phyloP scores from a whole-genome alignment of 2,113 vertebrate genomes.

The Trogon melanurus region DNA sequence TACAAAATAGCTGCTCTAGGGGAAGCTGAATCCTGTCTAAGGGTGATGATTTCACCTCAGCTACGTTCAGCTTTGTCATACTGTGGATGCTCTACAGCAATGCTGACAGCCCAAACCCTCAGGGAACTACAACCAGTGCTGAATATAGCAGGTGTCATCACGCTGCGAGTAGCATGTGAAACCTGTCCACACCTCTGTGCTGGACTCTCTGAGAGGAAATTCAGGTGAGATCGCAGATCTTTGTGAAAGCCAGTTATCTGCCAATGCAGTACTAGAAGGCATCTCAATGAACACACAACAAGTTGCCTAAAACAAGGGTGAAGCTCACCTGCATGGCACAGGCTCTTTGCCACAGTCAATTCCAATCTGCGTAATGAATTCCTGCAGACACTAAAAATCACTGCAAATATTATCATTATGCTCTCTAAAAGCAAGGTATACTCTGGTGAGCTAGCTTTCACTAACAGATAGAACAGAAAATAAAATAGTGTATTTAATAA shows the following conservation, averaged over 20 bases:
- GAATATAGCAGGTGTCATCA: neutral
- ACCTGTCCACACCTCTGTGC: neutral
- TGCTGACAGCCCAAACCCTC: neutral
- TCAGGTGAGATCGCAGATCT: neutral
- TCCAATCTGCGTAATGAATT: neutral
- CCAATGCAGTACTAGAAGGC: neutral
- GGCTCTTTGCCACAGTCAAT: neutral
- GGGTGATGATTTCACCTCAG: neutral
- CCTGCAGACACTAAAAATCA: neutral
- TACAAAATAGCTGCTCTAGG: neutral
- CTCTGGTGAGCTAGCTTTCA: neutral
- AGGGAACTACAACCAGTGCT: neutral
- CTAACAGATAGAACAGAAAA: neutral
- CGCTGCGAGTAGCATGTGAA: neutral
- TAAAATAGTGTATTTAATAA: neutral
- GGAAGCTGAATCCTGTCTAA: neutral
- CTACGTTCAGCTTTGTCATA: neutral
- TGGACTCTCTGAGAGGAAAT: neutral
- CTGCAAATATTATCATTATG: neutral
- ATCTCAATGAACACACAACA: neutral
- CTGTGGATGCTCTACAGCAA: neutral
- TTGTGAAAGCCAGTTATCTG: neutral
- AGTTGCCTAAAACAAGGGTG: neutral
- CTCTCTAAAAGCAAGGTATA: neutral
- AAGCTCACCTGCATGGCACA: neutral